A percentile compares a stretch with the other conserved stretches of the same genome.
These are phyloP conservation scores for Vesta saturnalis DNA, from an alignment of 2,888 invertebrate genomes.

Conservation along the genomic window DNA sequence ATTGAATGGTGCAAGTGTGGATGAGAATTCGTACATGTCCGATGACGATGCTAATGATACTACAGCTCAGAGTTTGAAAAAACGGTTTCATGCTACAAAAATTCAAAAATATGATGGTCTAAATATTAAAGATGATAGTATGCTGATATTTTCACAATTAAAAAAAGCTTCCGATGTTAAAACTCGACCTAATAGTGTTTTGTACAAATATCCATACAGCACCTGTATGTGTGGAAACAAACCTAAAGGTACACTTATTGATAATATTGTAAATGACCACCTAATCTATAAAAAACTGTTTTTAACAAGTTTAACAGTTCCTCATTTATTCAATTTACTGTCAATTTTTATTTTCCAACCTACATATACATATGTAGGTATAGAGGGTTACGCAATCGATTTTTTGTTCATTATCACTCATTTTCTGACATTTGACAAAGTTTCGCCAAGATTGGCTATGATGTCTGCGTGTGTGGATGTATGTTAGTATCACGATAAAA, in stretches of 20 bases:
- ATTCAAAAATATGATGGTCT: constrained; percentile 7
- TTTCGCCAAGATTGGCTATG: too few relatives aligned
- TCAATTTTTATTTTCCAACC: too few relatives aligned
- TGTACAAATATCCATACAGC: constrained; percentile 54
- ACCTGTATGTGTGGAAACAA: constrained; percentile 50
- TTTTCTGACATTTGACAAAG: too few relatives aligned
- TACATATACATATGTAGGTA: too few relatives aligned
- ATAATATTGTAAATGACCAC: too few relatives aligned
- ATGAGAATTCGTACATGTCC: constrained; percentile 33
- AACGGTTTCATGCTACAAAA: constrained; percentile 21
- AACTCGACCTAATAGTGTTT: constrained; percentile 46
- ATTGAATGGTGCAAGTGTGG: constrained; percentile 18
- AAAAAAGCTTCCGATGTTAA: constrained; percentile 21
- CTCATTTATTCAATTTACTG: too few relatives aligned
- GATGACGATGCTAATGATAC: constrained; percentile 41
- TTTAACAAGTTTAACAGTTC: too few relatives aligned
- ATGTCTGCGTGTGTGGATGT: too few relatives aligned
- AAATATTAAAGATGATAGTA: constrained; percentile 38
- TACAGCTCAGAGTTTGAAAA: constrained; percentile 16
- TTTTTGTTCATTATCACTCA: too few relatives aligned
- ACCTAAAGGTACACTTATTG: background rate
- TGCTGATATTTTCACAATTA: constrained; percentile 32
- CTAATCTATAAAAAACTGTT: too few relatives aligned
- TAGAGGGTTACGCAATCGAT: too few relatives aligned
- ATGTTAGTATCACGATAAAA: too few relatives aligned